phyloP scores from a whole-genome alignment of 2,113 vertebrate genomes.

The Myotis brandtii region DNA sequence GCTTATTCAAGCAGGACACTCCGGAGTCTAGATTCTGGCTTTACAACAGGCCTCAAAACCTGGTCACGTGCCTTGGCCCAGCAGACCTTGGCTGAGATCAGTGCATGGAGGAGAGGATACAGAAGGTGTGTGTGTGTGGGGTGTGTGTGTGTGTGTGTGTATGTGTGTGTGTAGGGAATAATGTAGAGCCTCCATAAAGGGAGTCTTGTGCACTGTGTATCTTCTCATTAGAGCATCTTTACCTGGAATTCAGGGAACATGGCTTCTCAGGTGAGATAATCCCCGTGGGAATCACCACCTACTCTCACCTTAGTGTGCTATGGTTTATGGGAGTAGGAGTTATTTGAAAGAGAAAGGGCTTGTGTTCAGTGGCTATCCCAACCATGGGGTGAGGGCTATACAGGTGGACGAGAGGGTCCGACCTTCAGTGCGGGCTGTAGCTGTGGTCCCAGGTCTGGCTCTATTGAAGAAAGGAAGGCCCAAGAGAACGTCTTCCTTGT shows the following conservation, averaged over 20 bases:
- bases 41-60: background rate
- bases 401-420: background rate
- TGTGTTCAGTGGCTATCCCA: background rate
- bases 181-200: background rate
- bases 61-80: background rate
- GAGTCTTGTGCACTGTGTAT: background rate
- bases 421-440: background rate
- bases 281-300: background rate
- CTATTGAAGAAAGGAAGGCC: background rate
- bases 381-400: background rate
- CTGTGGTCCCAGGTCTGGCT: background rate
- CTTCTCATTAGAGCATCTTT: background rate
- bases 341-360: background rate
- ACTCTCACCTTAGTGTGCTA: background rate
- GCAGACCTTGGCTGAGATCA: background rate
- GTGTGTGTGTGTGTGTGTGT: background rate
- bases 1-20: background rate
- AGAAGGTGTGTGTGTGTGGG: background rate
- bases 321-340: background rate
- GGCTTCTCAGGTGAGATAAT: background rate
- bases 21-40: background rate
- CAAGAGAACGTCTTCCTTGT: background rate
- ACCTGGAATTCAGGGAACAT: background rate
- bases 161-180: background rate
- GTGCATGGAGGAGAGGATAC: background rate